phyloP scores from a whole-genome alignment of 2,113 vertebrate genomes.

The Apistogramma diplotaenia region DNA sequence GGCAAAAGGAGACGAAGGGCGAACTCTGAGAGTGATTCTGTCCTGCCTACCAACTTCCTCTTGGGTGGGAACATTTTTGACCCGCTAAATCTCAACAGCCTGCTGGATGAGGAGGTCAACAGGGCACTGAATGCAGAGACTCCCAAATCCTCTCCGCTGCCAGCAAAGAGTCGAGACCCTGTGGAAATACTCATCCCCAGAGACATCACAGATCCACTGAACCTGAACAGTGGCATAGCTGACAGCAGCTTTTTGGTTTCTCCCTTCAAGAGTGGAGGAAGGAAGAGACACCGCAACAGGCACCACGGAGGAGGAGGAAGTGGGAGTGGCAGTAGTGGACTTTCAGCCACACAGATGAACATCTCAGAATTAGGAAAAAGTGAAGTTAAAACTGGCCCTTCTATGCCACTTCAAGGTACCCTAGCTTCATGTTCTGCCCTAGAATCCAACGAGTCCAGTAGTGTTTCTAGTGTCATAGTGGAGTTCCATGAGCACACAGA shows the following conservation, averaged over 20 bases:
- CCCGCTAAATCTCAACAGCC: conserved; percentile 92
- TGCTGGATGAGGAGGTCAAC: conserved; percentile 92
- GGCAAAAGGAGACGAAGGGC: conserved; percentile 86
- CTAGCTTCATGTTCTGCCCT: conserved; percentile 40
- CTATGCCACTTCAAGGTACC: conserved; percentile 2
- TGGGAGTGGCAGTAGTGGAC: conserved; percentile 43
- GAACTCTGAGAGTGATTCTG: conserved; percentile 88
- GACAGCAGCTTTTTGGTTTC: conserved; percentile 79
- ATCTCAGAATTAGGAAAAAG: conserved; percentile 53
- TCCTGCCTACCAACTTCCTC: conserved; percentile 89
- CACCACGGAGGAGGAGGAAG: conserved; percentile 70
- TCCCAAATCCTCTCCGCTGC: conserved; percentile 91
- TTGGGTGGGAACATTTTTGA: conserved; percentile 93
- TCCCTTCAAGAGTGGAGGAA: conserved; percentile 80
- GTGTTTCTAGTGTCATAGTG: conserved; percentile 23
- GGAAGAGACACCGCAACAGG: conserved; percentile 85
- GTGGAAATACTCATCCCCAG: conserved; percentile 93
- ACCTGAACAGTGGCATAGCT: conserved; percentile 83
- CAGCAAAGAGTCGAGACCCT: conserved; percentile 84
- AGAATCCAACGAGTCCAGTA: conserved; percentile 75
- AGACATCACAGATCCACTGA: conserved; percentile 92
- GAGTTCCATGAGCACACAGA: conserved; percentile 73
- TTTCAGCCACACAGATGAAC: conserved; percentile 53
- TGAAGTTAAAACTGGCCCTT: conserved; percentile 52
- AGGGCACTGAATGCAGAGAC: conserved; percentile 89